Evolutionary conservation across 2,113 vertebrate genomes (phyloP).

Genomic region (Brachirus orientalis): DNA sequence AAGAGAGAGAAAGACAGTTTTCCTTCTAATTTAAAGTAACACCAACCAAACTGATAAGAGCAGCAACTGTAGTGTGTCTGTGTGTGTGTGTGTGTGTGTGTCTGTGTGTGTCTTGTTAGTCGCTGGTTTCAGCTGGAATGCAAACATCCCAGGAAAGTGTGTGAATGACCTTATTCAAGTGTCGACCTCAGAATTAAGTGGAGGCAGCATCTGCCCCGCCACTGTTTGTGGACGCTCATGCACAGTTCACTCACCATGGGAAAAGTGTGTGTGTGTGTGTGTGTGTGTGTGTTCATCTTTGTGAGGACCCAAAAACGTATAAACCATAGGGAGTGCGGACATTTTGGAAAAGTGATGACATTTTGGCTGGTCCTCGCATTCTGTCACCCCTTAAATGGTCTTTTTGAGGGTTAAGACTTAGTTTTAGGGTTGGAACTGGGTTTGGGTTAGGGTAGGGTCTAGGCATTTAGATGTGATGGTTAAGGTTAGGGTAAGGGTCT

Average conservation of each 20-base stretch:
- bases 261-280: constrained; percentile 12
- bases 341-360: too few species aligned
- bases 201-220: neutral
- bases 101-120: constrained; percentile 5
- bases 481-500: too few species aligned
- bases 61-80: constrained; percentile 1
- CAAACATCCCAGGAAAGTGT: constrained; percentile 29
- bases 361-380: too few species aligned
- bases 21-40: neutral
- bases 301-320: too few species aligned
- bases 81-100: constrained; percentile 7
- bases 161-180: constrained; percentile 47
- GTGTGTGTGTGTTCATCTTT: too few species aligned
- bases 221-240: constrained; percentile 11
- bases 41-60: neutral
- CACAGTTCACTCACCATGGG: constrained; percentile 15
- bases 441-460: too few species aligned
- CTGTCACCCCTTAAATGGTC: too few species aligned
- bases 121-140: constrained; percentile 43
- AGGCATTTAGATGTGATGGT: too few species aligned
- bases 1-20: too few species aligned
- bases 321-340: too few species aligned
- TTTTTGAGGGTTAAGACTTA: too few species aligned
- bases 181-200: constrained; percentile 45
- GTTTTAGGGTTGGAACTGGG: too few species aligned